Percentiles rank a stretch among this genome's conserved stretches.
These are phyloP conservation scores for Oscheius sp. DNA, from an alignment of 2,888 invertebrate genomes.

Conservation along the genomic window DNA sequence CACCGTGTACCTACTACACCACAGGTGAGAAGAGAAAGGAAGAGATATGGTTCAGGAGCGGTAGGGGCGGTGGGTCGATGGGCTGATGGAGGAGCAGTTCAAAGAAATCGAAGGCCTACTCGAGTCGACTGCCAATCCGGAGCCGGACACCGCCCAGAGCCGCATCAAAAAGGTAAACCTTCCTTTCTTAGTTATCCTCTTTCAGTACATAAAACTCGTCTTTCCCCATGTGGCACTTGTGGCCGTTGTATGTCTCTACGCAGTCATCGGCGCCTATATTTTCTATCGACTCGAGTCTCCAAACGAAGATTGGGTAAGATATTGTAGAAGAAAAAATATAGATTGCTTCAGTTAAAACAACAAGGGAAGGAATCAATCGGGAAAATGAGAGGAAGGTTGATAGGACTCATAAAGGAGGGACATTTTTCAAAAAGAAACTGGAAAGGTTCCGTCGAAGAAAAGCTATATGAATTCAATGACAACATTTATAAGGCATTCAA, in stretches of 20 bases:
- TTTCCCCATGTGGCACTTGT: constrained; percentile 70
- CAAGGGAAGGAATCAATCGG: constrained; percentile 55
- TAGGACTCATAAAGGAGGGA: constrained; percentile 28
- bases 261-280: constrained; percentile 66
- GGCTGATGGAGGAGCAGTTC: constrained; percentile 52
- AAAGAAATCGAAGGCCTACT: constrained; percentile 52
- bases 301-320: constrained; percentile 58
- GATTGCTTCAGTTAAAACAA: constrained; percentile 50
- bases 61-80: constrained; percentile 24
- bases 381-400: constrained; percentile 42
- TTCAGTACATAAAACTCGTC: constrained; percentile 66
- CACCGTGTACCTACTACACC: constrained; percentile 27
- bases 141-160: constrained; percentile 28
- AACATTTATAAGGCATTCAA: constrained; percentile 67
- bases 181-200: too few species aligned
- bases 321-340: background rate
- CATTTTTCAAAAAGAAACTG: constrained; percentile 44
- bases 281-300: constrained; percentile 69
- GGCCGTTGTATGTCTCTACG: constrained; percentile 67
- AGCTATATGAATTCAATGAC: constrained; percentile 60
- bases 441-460: constrained; percentile 51
- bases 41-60: constrained; percentile 8
- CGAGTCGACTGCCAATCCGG: constrained; percentile 25
- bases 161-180: constrained; percentile 27
- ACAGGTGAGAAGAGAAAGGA: constrained; percentile 8